Evolutionary conservation across 1,140 invertebrate genomes (phyloP), one percentile per base, ranked within the genome.

Genomic region (Plectrocnemia conspersa): DNA sequence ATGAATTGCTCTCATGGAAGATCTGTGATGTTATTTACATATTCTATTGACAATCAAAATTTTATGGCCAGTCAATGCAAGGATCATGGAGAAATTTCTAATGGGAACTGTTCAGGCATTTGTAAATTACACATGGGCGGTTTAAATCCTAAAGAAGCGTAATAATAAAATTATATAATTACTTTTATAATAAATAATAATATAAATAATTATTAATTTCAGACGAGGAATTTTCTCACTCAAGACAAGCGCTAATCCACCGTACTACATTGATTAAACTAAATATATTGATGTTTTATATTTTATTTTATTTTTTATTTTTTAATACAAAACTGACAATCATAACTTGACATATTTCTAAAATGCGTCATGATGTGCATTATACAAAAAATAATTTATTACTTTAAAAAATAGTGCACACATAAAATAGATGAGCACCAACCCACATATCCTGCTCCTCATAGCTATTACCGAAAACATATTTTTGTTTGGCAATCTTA

Each of bases 21-120:
- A 3, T 68, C 80, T 2, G 79, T 74, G 50, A 35, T 68, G 15
- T 73, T 77, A n/a, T 82, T 74, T 47, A 73, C 76, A 22, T 76
- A 79, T 48, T 77, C 74, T 15, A 70, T 82, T 13, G 68, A 70
- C 24, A 63, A 64, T 11, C 59, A 67, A 9, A 72, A 71, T 44
- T 74, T 79, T 24, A 61, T 62, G 16, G 71, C 70, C 11, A 67
- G 68, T 38, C 66, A 66, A 13, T 78, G 75, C 44, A 15, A 9
- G 1, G 63, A 59, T 36, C 27, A 64, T 9, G 52, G 58, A 15
- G 62, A 70, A 53, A 69, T 67, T 15, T 18, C 64, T 4, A 59
- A 55, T 13, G 55, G 58, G 18, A 58, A 57, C 23, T 73, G 70
- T 54, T 53, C 50, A 33, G 69, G 68, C 15, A 2, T 57, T 2